phyloP scores from a whole-genome alignment of 2,797 vertebrate species.

The Mus minutoides region DNA sequence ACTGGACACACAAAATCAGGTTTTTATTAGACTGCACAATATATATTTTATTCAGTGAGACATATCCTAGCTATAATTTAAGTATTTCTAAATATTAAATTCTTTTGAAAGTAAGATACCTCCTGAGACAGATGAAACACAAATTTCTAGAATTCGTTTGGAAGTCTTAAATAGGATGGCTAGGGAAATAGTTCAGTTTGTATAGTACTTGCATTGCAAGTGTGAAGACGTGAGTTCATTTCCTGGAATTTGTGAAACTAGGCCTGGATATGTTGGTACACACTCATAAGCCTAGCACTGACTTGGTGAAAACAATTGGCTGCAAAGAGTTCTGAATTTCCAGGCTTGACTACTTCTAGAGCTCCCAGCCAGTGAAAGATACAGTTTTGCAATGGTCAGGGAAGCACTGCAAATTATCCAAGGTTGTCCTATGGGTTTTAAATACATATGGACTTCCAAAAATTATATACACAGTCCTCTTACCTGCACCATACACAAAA shows the following conservation, averaged over 20 bases:
- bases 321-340: background rate
- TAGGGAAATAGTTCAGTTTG: background rate
- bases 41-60: no score
- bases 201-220: background rate
- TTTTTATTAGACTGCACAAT: background rate
- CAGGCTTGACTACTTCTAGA: background rate
- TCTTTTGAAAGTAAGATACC: background rate
- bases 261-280: background rate
- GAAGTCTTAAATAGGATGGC: background rate
- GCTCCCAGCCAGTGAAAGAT: background rate
- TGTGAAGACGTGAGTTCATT: background rate
- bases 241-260: no score
- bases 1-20: background rate
- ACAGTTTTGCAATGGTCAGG: background rate
- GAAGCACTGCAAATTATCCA: background rate
- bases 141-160: background rate
- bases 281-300: background rate
- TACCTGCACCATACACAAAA: background rate
- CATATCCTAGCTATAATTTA: background rate
- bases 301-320: no score
- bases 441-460: background rate
- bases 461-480: background rate
- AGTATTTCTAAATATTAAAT: slow-evolving; percentile 45
- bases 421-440: background rate
- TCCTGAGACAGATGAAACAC: background rate